These are phyloP conservation scores for Hypanus sabinus DNA, from an alignment of 2,113 vertebrate genomes.

Conservation along the genomic window DNA sequence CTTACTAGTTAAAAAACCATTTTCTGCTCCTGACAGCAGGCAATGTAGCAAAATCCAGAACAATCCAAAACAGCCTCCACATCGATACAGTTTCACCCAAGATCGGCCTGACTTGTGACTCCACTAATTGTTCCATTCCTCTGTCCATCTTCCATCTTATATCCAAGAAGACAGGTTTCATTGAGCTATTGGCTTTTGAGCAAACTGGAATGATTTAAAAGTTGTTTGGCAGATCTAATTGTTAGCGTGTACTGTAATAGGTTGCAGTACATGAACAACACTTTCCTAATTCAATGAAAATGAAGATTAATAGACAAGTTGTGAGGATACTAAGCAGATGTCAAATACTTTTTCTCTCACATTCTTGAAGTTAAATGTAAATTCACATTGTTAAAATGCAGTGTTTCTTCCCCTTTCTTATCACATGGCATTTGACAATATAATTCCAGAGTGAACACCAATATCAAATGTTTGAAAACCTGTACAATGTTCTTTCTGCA, in stretches of 20 bases:
- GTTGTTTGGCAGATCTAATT: background rate
- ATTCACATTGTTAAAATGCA: background rate
- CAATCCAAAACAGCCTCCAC: background rate
- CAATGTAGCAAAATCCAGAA: background rate
- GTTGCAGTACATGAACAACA: background rate
- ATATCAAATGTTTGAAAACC: too few species aligned
- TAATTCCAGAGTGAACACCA: background rate
- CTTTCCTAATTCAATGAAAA: background rate
- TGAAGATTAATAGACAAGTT: background rate
- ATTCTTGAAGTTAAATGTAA: background rate
- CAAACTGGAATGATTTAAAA: background rate
- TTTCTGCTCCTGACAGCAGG: background rate
- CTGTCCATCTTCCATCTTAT: background rate
- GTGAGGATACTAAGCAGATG: background rate
- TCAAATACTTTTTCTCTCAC: background rate
- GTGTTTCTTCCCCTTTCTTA: background rate
- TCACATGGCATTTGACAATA: background rate
- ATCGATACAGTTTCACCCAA: background rate
- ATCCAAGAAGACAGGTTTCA: background rate
- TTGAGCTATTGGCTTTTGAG: background rate
- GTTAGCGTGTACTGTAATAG: background rate
- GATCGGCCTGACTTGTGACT: background rate
- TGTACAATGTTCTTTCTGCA: background rate
- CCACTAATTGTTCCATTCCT: background rate
- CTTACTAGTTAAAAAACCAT: background rate